Base-by-base conservation (phyloP, 2,797 vertebrate genomes). In the Meriones psammophilus region DNA sequence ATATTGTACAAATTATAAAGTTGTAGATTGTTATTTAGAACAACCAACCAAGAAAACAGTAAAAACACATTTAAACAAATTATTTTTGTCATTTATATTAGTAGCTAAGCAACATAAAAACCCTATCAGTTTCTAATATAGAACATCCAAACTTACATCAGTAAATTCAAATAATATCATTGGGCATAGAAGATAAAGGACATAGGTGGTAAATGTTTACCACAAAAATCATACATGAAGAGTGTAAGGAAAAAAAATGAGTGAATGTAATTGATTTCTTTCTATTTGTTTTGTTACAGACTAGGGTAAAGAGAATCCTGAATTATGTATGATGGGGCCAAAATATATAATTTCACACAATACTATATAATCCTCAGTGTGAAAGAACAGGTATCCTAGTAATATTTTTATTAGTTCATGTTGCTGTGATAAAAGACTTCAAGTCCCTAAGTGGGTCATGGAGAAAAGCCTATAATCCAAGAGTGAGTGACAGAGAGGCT, bases 1-100 rank as follows among this genome's bases (percentile, higher is more conserved):
- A 66, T 88, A 92, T 90, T 87, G 28, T 54, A 95, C 33, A 95
- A 73, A 36, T 97, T 97, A 83, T 94, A 90, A 97, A 98, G 90
- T 97, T 95, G 94, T 62, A 60, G 76, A 97, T 96, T 97, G 86
- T 86, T 97, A 94, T 96, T 7, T 42, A 94, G 92, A 98, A 73
- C 66, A 88, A 95, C 96, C n/a, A 94, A 94, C 20, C 24, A 64
- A 28, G 9, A 36, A 81, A 94, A 71, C 5, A 87, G 30, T 46
- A 33, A 97, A 97, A 93, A 88, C 68, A 74, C 28, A 73, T n/a
- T 64, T 39, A 97, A 62, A 83, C 30, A 88, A 96, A 94, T 87
- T 4, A 96, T 62, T 85, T 86, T 96, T 94, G 28, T 28, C 26
- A 64, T 83, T 36, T 33, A 74, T 6, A 46, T 4, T 71, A 68